Evolutionary conservation across 2,888 invertebrate species (phyloP).

Genomic region (Saturnia pavonia): DNA sequence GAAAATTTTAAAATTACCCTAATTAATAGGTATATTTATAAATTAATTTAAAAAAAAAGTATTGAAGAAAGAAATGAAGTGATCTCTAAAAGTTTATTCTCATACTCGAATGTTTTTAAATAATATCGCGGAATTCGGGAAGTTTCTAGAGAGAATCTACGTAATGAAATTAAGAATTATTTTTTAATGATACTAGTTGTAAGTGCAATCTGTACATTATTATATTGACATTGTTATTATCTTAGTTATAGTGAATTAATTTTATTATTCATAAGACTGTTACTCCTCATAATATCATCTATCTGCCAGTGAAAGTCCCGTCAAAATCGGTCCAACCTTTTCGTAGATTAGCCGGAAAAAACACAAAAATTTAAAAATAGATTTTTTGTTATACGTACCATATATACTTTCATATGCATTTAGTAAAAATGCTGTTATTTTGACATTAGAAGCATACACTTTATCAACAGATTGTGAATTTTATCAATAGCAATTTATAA

Average conservation of each 20-base stretch:
- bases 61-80: slow-evolving; percentile 20
- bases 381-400: too few species aligned
- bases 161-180: slow-evolving; percentile 19
- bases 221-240: slow-evolving; percentile 20
- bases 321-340: too few species aligned
- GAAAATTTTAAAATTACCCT: neutral
- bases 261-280: slow-evolving; percentile 11
- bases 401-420: too few species aligned
- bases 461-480: neutral
- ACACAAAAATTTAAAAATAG: too few species aligned
- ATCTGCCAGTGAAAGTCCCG: too few species aligned
- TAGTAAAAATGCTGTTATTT: too few species aligned
- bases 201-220: slow-evolving; percentile 45
- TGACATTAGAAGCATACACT: too few species aligned
- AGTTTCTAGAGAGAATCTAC: slow-evolving; percentile 18
- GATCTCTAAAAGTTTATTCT: slow-evolving; percentile 25
- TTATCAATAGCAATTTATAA: neutral
- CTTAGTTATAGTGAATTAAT: slow-evolving; percentile 12
- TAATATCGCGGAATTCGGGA: neutral
- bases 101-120: slow-evolving; percentile 18
- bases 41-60: slow-evolving; percentile 18
- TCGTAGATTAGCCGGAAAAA: too few species aligned
- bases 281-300: too few species aligned
- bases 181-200: slow-evolving; percentile 42
- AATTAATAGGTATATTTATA: neutral